Conservation (phyloP, 2,797 vertebrate species). For the Thunnus albacares region DNA sequence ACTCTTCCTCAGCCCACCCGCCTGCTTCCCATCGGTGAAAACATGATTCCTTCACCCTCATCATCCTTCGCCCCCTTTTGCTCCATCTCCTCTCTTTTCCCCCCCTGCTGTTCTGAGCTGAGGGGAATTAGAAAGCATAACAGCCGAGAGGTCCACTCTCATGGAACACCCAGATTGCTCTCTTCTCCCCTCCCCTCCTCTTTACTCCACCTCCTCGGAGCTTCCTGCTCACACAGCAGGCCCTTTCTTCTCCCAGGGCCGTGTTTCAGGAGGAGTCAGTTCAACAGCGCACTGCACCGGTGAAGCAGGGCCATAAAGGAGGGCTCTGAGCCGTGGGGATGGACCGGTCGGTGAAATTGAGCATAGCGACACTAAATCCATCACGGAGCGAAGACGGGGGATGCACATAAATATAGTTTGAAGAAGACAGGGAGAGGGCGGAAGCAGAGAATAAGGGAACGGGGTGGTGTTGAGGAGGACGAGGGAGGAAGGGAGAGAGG, state of each 20-base stretch:
- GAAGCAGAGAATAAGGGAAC: conserved; percentile 8
- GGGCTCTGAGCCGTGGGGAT: conserved; percentile 38
- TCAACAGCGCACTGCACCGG: conserved; percentile 49
- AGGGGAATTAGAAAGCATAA: conserved; percentile 91
- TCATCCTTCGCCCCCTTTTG: conserved; percentile 83
- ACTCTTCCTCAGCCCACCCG: conserved; percentile 55
- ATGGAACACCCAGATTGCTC: conserved; percentile 93
- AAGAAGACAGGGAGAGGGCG: conserved; percentile 24
- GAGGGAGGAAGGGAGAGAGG: conserved; percentile 1
- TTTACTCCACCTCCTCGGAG: conserved; percentile 68
- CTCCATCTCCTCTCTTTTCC: conserved; percentile 74
- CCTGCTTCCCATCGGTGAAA: conserved; percentile 79
- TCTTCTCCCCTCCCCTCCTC: conserved; percentile 53
- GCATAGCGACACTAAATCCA: conserved; percentile 66
- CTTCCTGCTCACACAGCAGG: conserved; percentile 73
- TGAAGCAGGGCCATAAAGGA: conserved; percentile 46
- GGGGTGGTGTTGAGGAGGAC: not conserved
- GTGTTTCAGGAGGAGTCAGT: conserved; percentile 62
- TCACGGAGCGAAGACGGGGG: conserved; percentile 36
- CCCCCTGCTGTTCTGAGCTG: conserved; percentile 74
- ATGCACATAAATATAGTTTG: conserved; percentile 47
- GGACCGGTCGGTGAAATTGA: conserved; percentile 53
- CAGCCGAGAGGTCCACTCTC: conserved; percentile 86
- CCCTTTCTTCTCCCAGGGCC: conserved; percentile 66
- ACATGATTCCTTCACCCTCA: conserved; percentile 85